Evolutionary conservation across 35 echinoderm and acorn worm genomes (phyloP).

Genomic region (Ptychodera flava): DNA sequence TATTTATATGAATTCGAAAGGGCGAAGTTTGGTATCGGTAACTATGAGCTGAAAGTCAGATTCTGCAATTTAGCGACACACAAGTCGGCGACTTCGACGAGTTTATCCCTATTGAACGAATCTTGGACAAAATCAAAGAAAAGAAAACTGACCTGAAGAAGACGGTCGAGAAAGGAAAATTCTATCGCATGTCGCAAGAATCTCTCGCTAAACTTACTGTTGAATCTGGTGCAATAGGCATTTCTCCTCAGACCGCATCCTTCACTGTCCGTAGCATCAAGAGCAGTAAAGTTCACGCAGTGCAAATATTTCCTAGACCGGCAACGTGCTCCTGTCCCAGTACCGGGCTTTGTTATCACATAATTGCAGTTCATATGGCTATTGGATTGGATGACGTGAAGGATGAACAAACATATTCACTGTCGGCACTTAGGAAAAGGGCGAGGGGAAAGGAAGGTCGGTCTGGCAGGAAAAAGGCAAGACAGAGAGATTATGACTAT

Average conservation of each 20-base stretch:
- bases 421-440: neutral
- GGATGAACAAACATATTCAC: slow-evolving; percentile 7
- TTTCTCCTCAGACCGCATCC: slow-evolving; percentile 10
- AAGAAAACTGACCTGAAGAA: neutral
- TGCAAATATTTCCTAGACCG: slow-evolving; percentile 12
- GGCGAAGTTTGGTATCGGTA: neutral
- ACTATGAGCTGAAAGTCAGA: slow-evolving; percentile 11
- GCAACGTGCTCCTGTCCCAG: slow-evolving; percentile 18
- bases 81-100: neutral
- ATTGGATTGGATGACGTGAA: neutral
- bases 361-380: slow-evolving; percentile 20
- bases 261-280: slow-evolving; percentile 9
- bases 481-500: slow-evolving; percentile 7
- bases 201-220: neutral
- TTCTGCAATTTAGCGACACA: neutral
- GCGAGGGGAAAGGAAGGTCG: slow-evolving; percentile 5
- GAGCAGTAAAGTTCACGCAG: neutral
- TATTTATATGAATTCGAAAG: slow-evolving; percentile 23
- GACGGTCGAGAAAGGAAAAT: neutral
- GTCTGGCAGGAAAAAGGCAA: slow-evolving; percentile 21
- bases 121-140: slow-evolving; percentile 11
- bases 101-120: slow-evolving; percentile 14
- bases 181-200: neutral
- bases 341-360: slow-evolving; percentile 26
- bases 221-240: neutral